Evolutionary conservation across 2,113 vertebrate genomes (phyloP).

Genomic region (Symphodus melops): DNA sequence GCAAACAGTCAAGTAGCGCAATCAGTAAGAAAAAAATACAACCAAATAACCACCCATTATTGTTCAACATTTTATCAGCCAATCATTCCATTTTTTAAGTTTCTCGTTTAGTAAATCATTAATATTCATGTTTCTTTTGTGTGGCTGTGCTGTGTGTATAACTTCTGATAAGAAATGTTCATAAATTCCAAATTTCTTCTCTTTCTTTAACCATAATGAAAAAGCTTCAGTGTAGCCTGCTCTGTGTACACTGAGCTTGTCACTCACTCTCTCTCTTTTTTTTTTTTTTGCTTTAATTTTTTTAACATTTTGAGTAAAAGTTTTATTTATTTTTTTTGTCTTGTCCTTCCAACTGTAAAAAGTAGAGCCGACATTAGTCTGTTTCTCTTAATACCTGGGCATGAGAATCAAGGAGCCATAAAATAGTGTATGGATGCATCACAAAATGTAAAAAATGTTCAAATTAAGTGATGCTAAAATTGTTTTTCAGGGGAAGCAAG

Average conservation of each 20-base stretch:
- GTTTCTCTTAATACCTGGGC: background rate
- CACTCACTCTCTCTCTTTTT: too few species aligned
- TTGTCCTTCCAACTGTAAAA: background rate
- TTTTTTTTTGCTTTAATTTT: background rate
- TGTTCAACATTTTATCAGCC: background rate
- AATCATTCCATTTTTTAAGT: too few species aligned
- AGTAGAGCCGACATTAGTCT: background rate
- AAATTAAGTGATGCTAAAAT: slow-evolving; percentile 31
- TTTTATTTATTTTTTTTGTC: background rate
- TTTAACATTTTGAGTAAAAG: background rate
- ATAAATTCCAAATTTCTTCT: background rate
- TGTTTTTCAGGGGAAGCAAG: slow-evolving; percentile 94
- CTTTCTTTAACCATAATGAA: background rate
- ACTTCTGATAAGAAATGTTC: background rate
- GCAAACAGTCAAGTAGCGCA: background rate
- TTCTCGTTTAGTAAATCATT: too few species aligned
- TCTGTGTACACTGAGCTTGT: background rate
- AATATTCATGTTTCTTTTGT: too few species aligned
- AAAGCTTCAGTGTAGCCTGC: background rate
- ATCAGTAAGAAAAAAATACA: background rate
- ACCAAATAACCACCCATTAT: background rate
- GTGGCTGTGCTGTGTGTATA: too few species aligned
- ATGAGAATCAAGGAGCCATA: background rate
- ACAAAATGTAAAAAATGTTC: background rate
- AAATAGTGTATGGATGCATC: background rate